Evolutionary conservation across 1,140 invertebrate genomes (phyloP).

Genomic region (Radopholus similis): DNA sequence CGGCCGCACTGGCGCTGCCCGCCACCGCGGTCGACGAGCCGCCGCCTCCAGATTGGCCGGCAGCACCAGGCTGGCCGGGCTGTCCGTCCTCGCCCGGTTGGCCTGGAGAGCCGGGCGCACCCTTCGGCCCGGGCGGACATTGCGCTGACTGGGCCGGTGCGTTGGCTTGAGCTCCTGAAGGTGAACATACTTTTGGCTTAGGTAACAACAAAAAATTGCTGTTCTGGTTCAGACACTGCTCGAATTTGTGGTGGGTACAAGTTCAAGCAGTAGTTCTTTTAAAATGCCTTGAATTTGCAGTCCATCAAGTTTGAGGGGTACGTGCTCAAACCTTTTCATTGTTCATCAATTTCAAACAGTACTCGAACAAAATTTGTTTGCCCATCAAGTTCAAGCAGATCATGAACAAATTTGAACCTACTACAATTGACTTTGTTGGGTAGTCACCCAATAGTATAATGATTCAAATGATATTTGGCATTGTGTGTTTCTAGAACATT

Average conservation of each 20-base stretch:
- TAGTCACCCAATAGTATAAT: too few relatives aligned
- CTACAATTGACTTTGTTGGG: too few relatives aligned
- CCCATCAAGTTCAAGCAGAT: too few relatives aligned
- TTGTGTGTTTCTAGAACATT: too few relatives aligned
- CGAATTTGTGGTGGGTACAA: not conserved
- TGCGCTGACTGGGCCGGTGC: too few relatives aligned
- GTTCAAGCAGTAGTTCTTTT: not conserved
- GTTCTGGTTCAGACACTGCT: not conserved
- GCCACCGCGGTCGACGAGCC: not conserved
- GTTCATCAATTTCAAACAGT: too few relatives aligned
- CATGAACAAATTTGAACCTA: too few relatives aligned
- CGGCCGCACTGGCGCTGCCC: not conserved
- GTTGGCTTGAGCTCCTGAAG: not conserved
- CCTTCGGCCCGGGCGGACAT: not conserved
- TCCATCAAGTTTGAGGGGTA: too few relatives aligned
- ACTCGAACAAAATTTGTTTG: too few relatives aligned
- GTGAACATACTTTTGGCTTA: not conserved
- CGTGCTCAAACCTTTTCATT: too few relatives aligned
- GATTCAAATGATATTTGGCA: too few relatives aligned
- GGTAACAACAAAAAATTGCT: not conserved
- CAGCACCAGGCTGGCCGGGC: not conserved
- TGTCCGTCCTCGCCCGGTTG: not conserved
- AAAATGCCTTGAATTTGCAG: too few relatives aligned
- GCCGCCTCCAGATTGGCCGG: not conserved
- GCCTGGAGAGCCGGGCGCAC: slow-evolving; percentile 1